These are phyloP conservation scores for Dysidea cf. avara DNA, from an alignment of 37 sponge, comb jelly and placozoan species.

Conservation along the genomic window DNA sequence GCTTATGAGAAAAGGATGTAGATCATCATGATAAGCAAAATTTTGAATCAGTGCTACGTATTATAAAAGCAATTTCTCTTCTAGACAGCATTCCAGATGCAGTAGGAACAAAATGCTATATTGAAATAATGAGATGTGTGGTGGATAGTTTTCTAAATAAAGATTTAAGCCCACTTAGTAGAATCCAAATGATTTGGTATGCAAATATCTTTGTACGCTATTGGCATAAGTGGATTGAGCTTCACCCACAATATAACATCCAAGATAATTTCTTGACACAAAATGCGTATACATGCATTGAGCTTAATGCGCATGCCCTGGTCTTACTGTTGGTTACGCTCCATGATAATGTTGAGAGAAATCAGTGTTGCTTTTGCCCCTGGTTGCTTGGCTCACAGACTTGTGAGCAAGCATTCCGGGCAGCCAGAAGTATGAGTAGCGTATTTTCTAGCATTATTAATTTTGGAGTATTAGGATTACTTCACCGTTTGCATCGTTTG, in stretches of 20 bases:
- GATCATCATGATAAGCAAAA: conserved; percentile 27
- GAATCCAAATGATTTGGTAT: conserved; percentile 37
- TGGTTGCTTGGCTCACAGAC: conserved; percentile 49
- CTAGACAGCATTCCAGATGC: conserved; percentile 37
- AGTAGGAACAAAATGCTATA: conserved; percentile 2
- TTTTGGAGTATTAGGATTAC: conserved; percentile 34
- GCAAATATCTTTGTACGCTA: conserved; percentile 32
- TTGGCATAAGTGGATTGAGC: conserved; percentile 29
- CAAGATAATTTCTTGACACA: conserved; percentile 23
- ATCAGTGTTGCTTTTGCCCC: conserved; percentile 4
- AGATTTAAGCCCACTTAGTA: background rate
- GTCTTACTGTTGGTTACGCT: conserved; percentile 10
- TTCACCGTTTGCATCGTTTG: conserved; percentile 22
- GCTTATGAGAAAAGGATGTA: conserved; percentile 20
- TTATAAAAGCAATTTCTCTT: background rate
- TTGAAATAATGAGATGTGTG: conserved; percentile 14
- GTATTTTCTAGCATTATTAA: conserved; percentile 38
- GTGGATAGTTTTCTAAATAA: conserved; percentile 38
- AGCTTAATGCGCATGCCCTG: conserved; percentile 48
- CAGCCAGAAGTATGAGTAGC: too few relatives aligned
- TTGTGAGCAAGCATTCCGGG: conserved; percentile 45
- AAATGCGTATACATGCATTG: conserved; percentile 41
- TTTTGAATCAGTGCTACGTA: conserved; percentile 9
- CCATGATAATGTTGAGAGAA: background rate
- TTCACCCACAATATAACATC: conserved; percentile 11